Evolutionary conservation across 1,140 invertebrate genomes (phyloP), one percentile per base, ranked within the genome.

Genomic region (Laupala kohalensis): DNA sequence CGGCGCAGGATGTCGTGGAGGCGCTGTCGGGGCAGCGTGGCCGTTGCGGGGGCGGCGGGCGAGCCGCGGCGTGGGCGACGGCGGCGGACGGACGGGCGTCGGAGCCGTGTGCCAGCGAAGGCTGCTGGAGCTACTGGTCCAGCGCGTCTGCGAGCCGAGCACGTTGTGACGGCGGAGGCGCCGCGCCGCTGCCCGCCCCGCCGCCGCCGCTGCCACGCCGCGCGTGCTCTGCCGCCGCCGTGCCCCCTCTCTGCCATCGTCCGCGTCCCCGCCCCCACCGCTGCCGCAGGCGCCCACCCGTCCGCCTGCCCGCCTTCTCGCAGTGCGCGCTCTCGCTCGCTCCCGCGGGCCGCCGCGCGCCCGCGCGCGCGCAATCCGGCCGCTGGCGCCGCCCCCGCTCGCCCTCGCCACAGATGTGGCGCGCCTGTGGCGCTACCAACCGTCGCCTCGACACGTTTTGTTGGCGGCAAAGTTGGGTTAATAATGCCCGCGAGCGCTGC

Each of bases 401-500:
- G 23, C 25, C 19, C 15, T 27, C 27, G 25, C 65, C 65, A 5
- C 65, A 26, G 19, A 25, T 27, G 25, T 27, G 27, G 67, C 28
- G n/a, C 12, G 19, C 65, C 19, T n/a, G 19, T 27, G 26, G n/a
- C 19, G 9, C 65, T 26, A 15, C 65, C 65, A 15, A 25, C 27
- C 12, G 25, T 27, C 27, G 25, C 25, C 65, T 67, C 65, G 27
- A 67, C 65, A 67, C 67, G 67, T 29, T 68, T 23, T 28, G 67
- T 68, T 29, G 28, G 26, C 13, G 67, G 67, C 67, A 28, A 6
- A 68, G 75, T 75, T 75, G 74, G 75, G 75, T 75, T 75, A 75
- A 75, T 75, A 75, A 75, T 75, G 71, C 73, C 74, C 74, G 64
- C 65, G 74, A 73, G 75, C 72, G 68, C 67, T 19, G n/a, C 9